Conservation (phyloP, 2,888 invertebrate species). For the Sussaba pulchella region DNA sequence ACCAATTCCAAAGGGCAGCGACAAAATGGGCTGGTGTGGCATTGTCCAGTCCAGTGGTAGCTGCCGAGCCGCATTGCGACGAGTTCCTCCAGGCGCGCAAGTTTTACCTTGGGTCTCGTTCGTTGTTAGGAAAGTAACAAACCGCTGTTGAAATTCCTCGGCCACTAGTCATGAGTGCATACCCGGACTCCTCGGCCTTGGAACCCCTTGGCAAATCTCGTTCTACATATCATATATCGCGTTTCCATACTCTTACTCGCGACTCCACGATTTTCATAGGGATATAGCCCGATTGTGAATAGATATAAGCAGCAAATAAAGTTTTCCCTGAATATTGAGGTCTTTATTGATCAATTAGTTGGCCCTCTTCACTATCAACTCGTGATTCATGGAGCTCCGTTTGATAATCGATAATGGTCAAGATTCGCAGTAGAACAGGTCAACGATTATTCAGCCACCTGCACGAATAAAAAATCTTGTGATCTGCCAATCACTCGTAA, state of each 20-base stretch:
- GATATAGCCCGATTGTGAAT: too few species aligned
- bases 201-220: conserved; percentile 18
- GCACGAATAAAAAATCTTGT: neutral
- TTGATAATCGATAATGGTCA: neutral
- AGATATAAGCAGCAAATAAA: too few species aligned
- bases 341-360: too few species aligned
- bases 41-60: conserved; percentile 71
- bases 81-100: conserved; percentile 73
- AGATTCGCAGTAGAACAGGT: neutral
- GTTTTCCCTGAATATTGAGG: too few species aligned
- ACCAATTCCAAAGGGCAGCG: conserved; percentile 80
- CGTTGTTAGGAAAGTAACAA: conserved; percentile 82
- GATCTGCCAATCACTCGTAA: neutral
- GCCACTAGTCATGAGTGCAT: conserved; percentile 51
- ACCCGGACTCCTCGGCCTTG: conserved; percentile 26
- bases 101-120: conserved; percentile 77
- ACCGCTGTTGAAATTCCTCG: conserved; percentile 73
- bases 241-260: conserved; percentile 13
- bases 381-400: too few species aligned
- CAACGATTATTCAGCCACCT: neutral
- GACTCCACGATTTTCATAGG: neutral
- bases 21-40: conserved; percentile 70
- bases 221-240: conserved; percentile 1
- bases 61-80: conserved; percentile 77
- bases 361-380: too few species aligned